A percentile compares a stretch with the other conserved stretches of the same genome.
phyloP scores from a whole-genome alignment of 2,888 invertebrate genomes.

The Dusona sp. region DNA sequence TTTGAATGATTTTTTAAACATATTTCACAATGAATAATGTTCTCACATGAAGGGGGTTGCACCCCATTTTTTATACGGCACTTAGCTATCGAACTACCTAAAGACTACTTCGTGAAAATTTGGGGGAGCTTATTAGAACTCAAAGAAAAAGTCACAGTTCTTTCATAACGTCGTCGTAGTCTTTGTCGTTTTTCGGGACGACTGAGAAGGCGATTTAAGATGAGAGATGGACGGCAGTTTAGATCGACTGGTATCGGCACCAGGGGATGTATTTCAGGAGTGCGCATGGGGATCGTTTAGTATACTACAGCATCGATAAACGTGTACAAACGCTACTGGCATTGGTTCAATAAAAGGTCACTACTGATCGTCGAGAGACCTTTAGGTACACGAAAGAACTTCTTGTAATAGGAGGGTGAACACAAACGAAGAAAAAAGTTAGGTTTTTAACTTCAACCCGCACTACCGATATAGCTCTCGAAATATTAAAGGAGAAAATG shows the following conservation, averaged over 20 bases:
- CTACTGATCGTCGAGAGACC: not conserved
- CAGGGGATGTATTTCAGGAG: not conserved
- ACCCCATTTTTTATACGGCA: too few relatives aligned
- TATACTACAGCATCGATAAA: not conserved
- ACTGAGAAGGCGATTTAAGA: not conserved
- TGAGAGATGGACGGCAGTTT: not conserved
- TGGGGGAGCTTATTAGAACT: not conserved
- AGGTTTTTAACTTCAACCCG: not conserved
- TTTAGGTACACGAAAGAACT: not conserved
- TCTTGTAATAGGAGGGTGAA: constrained; percentile 4
- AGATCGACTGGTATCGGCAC: not conserved
- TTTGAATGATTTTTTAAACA: too few relatives aligned
- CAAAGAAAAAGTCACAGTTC: not conserved
- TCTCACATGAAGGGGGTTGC: too few relatives aligned
- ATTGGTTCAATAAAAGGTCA: not conserved
- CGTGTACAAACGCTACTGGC: not conserved
- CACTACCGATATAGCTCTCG: not conserved
- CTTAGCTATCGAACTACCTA: too few relatives aligned
- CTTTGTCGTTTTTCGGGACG: not conserved
- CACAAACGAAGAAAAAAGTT: not conserved
- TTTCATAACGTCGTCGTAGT: not conserved
- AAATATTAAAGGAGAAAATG: not conserved
- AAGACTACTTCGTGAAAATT: too few relatives aligned
- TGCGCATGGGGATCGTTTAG: not conserved
- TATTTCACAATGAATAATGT: too few relatives aligned